Percentiles rank a stretch among this genome's conserved stretches.
Evolutionary conservation across 2,113 vertebrate genomes (phyloP).

Genomic region (Cyprichromis sp.): DNA sequence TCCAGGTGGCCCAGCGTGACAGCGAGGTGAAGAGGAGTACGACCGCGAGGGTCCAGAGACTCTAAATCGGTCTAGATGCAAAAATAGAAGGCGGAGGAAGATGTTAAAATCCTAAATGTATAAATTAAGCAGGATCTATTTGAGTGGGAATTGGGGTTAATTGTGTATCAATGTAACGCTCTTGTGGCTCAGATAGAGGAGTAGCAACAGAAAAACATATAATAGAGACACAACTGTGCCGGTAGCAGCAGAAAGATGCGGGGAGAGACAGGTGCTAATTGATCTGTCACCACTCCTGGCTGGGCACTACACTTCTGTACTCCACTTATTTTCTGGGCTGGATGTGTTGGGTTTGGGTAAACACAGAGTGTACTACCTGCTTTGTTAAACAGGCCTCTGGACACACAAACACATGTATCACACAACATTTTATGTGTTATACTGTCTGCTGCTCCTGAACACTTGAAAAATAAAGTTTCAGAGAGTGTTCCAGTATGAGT

Average conservation of each 20-base stretch:
- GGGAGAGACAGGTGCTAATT: slow-evolving; percentile 15
- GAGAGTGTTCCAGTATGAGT: not conserved
- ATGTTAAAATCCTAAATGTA: not conserved
- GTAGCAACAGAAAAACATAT: not conserved
- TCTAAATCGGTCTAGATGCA: slow-evolving; percentile 80
- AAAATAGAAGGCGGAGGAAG: not conserved
- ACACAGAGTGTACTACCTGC: not conserved
- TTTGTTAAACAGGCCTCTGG: not conserved
- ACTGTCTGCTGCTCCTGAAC: not conserved
- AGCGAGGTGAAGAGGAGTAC: slow-evolving; percentile 91
- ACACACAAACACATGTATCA: not conserved
- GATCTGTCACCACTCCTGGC: slow-evolving; percentile 1
- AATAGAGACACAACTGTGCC: not conserved
- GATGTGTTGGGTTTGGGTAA: not conserved
- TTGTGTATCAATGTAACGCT: not conserved
- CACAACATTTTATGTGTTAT: not conserved
- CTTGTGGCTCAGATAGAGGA: not conserved
- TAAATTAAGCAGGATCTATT: not conserved
- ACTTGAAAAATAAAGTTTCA: not conserved
- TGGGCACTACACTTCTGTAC: not conserved
- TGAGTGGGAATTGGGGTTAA: not conserved
- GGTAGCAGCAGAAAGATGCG: not conserved
- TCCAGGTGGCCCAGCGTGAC: slow-evolving; percentile 90
- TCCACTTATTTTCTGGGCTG: not conserved
- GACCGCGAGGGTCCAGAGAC: slow-evolving; percentile 86